Percentiles rank a stretch among this genome's conserved stretches.
Evolutionary conservation across 2,888 invertebrate species (phyloP).

Genomic region (Aspidiotus destructor): DNA sequence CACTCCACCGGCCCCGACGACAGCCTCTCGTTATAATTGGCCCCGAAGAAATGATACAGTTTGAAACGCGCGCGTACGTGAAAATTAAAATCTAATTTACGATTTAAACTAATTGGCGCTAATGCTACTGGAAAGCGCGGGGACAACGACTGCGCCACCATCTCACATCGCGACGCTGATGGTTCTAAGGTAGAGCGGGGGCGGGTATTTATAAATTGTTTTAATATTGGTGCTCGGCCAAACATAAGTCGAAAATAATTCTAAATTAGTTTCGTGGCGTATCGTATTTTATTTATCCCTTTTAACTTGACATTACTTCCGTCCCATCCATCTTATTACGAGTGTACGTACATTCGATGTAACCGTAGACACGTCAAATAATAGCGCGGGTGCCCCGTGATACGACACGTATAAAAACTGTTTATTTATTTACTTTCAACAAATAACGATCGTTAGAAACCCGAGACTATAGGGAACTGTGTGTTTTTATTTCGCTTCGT

Average conservation of each 20-base stretch:
- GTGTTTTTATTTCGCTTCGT: neutral
- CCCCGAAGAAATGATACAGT: neutral
- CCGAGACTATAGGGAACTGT: neutral
- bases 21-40: neutral
- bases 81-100: conserved; percentile 30
- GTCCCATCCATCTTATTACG: conserved; percentile 24
- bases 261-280: conserved; percentile 26
- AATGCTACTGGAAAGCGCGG: conserved; percentile 10
- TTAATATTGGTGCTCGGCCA: conserved; percentile 28
- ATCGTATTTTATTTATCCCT: conserved; percentile 28
- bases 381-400: neutral
- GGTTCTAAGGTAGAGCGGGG: neutral
- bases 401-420: neutral
- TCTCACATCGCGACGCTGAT: neutral
- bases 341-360: neutral
- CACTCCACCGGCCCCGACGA: no score
- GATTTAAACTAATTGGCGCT: conserved; percentile 30
- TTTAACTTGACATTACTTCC: conserved; percentile 28
- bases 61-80: neutral
- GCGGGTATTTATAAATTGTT: conserved; percentile 28
- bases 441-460: neutral
- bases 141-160: conserved; percentile 15
- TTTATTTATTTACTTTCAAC: conserved; percentile 1
- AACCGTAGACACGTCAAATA: neutral
- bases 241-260: conserved; percentile 27